Evolutionary conservation across 2,888 invertebrate species (phyloP).

Genomic region (Rhabditoides inermis): DNA sequence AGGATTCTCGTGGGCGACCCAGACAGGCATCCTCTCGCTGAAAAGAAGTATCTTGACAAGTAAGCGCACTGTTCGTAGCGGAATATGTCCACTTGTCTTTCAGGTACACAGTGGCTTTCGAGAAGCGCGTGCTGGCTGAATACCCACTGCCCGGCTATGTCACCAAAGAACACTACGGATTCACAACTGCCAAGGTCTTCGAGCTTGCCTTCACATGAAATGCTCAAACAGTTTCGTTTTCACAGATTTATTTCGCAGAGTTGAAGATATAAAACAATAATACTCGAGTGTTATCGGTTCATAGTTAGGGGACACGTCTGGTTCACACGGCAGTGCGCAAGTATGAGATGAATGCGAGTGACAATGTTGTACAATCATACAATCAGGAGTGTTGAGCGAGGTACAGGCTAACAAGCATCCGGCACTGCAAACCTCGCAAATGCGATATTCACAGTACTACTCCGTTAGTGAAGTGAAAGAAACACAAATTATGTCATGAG

Average conservation of each 20-base stretch:
- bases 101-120: constrained; percentile 26
- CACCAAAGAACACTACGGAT: constrained; percentile 33
- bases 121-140: constrained; percentile 14
- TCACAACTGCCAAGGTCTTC: constrained; percentile 30
- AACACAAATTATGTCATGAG: too few species aligned
- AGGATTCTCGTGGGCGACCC: constrained; percentile 28
- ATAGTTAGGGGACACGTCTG: too few species aligned
- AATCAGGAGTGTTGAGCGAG: too few species aligned
- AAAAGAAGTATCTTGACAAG: constrained; percentile 17
- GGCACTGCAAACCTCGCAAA: too few species aligned
- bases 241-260: neutral
- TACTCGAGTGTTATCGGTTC: too few species aligned
- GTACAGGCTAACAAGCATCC: too few species aligned
- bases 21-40: constrained; percentile 29
- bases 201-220: constrained; percentile 17
- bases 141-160: constrained; percentile 33
- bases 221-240: neutral
- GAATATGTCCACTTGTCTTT: neutral
- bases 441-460: too few species aligned
- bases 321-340: too few species aligned
- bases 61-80: neutral
- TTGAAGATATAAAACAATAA: neutral
- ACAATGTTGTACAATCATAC: too few species aligned
- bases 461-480: too few species aligned
- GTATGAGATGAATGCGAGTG: too few species aligned